phyloP scores from a whole-genome alignment of 2,888 invertebrate genomes.

The Parnassius mnemosyne region DNA sequence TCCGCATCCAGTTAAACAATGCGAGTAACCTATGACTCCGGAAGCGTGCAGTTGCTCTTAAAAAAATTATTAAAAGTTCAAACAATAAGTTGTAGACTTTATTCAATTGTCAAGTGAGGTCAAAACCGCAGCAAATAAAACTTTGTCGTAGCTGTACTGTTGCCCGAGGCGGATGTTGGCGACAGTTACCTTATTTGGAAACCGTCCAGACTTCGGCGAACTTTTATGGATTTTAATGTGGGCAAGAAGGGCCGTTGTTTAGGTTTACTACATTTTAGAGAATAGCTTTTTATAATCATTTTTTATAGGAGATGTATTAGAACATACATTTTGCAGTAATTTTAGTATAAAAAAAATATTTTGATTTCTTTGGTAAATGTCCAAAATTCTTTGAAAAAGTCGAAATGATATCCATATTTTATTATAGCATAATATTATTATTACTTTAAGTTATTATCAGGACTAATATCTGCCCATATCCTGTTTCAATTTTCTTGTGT shows the following conservation, averaged over 20 bases:
- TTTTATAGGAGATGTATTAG: not conserved
- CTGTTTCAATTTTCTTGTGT: too few species aligned
- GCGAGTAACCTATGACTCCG: conserved; percentile 58
- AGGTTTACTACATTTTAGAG: conserved; percentile 33
- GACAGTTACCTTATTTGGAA: conserved; percentile 77
- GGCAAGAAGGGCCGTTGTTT: conserved; percentile 51
- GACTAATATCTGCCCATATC: too few species aligned
- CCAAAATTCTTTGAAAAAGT: too few species aligned
- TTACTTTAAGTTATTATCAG: too few species aligned
- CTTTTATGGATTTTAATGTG: conserved; percentile 76
- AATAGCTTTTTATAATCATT: conserved; percentile 8
- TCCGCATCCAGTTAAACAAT: conserved; percentile 64
- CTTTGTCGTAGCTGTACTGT: conserved; percentile 45
- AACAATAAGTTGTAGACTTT: conserved; percentile 45
- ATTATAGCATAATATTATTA: too few species aligned
- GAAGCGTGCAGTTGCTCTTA: conserved; percentile 59
- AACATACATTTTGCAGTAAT: too few species aligned
- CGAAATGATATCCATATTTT: too few species aligned
- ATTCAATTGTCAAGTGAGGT: conserved; percentile 37
- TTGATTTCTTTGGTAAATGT: too few species aligned
- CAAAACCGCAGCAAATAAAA: conserved; percentile 37
- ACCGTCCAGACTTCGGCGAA: conserved; percentile 67
- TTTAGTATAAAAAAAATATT: too few species aligned
- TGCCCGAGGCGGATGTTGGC: conserved; percentile 66
- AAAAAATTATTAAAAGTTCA: conserved; percentile 31